Evolutionary conservation across 1,140 invertebrate genomes (phyloP), one percentile per base, ranked within the genome.

Genomic region (Mylabris phalerata): DNA sequence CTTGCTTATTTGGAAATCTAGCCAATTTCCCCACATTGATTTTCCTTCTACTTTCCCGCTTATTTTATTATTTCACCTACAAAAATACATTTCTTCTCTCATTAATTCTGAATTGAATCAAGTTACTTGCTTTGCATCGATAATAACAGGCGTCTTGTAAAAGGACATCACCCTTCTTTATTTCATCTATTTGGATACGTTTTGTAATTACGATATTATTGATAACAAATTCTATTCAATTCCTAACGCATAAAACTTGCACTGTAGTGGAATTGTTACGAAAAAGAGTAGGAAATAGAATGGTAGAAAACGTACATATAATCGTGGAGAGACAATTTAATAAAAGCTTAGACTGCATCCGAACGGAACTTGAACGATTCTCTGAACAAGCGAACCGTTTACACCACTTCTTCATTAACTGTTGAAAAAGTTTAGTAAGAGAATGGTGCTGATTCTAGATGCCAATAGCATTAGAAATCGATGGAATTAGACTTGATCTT

Each of bases 321-420:
- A 52, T 43, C 50, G 45, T 27, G 50, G 9, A 52, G n/a, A 45
- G 51, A 54, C 51, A 54, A 54, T 54, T 54, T 54, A 54, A 54
- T 54, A 54, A 54, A 32, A 46, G 51, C 51, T 32, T 32, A 46
- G 51, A 43, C 51, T 54, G 51, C 51, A 54, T 45, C 46, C 51
- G 51, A 54, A 54, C 43, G 51, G 51, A 52, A 52, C 50, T 52
- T 7, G n/a, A 52, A 11, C 50, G 24, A 48, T 52, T 52, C 19
- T 19, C 7, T 40, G 50, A 50, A 41, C 49, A 40, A 41, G 50
- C 50, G 50, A 54, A 54, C 51, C 51, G 51, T 45, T 54, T 32
- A 54, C 51, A 54, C 51, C 25, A 45, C 42, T 54, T 42, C 39
- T 45, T 54, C 51, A 54, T 54, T 54, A 54, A 54, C 51, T 54